Percentiles rank a stretch among this genome's conserved stretches.
Conservation (phyloP, 2,888 invertebrate genomes). For the Cistogaster globosa region DNA sequence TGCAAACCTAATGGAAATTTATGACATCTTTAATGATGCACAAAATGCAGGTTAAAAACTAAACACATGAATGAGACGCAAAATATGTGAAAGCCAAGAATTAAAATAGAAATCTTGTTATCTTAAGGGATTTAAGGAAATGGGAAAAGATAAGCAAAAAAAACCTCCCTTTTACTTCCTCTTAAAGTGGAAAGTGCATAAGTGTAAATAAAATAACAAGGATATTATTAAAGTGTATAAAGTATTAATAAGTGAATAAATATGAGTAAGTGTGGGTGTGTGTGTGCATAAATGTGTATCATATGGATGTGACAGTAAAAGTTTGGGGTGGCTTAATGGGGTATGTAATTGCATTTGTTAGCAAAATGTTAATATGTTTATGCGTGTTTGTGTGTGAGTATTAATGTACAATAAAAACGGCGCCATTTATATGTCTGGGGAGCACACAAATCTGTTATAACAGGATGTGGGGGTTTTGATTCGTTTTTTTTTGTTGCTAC, state of each 20-base stretch:
- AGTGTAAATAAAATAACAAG: conserved; percentile 62
- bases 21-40: conserved; percentile 73
- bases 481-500: conserved; percentile 14
- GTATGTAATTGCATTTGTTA: conserved; percentile 71
- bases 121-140: conserved; percentile 34
- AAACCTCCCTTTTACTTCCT: neutral
- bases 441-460: conserved; percentile 25
- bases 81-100: conserved; percentile 2
- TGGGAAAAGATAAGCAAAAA: conserved; percentile 45
- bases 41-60: conserved; percentile 66
- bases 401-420: conserved; percentile 47
- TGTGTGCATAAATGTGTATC: neutral
- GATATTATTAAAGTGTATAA: conserved; percentile 39
- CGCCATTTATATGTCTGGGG: conserved; percentile 67
- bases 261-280: neutral
- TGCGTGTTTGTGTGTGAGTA: neutral
- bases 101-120: conserved; percentile 49
- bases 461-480: conserved; percentile 35
- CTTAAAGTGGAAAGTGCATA: conserved; percentile 43
- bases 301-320: conserved; percentile 1
- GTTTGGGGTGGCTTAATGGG: conserved; percentile 63
- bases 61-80: conserved; percentile 18
- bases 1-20: conserved; percentile 73
- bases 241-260: neutral
- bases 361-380: neutral